These are phyloP conservation scores for Discoglossus pictus DNA, from an alignment of 2,797 vertebrate species.

Conservation along the genomic window DNA sequence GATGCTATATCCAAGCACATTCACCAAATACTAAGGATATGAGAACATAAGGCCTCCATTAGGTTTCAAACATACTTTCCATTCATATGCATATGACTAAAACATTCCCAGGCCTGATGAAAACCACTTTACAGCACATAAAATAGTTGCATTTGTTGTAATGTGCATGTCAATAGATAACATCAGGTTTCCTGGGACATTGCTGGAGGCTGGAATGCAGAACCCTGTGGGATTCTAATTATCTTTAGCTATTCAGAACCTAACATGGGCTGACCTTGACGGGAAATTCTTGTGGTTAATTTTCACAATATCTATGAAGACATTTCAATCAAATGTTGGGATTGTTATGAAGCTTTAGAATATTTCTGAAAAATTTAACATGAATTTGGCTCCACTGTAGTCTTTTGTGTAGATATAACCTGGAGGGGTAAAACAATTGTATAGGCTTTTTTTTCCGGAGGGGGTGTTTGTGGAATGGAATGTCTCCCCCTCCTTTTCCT, in stretches of 20 bases:
- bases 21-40: no score
- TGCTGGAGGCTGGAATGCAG: slow-evolving; percentile 15
- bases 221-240: slow-evolving; percentile 8
- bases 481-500: slow-evolving; percentile 25
- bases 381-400: no score
- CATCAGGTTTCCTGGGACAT: slow-evolving; percentile 23
- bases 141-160: slow-evolving; percentile 8
- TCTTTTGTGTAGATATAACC: no score
- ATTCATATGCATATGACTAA: neutral
- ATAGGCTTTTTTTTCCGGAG: slow-evolving; percentile 13
- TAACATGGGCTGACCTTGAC: slow-evolving; percentile 31
- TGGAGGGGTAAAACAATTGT: slow-evolving; percentile 35
- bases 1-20: no score
- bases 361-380: no score
- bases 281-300: slow-evolving; percentile 17
- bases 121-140: neutral
- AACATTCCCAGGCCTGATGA: neutral
- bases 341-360: no score
- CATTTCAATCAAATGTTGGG: no score
- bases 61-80: no score
- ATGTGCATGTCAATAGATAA: slow-evolving; percentile 2
- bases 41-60: no score
- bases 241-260: slow-evolving; percentile 15
- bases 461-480: slow-evolving; percentile 35
- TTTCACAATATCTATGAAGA: slow-evolving; percentile 4